Conservation (phyloP, 2,888 invertebrate species). For the Crocallis elinguaria region DNA sequence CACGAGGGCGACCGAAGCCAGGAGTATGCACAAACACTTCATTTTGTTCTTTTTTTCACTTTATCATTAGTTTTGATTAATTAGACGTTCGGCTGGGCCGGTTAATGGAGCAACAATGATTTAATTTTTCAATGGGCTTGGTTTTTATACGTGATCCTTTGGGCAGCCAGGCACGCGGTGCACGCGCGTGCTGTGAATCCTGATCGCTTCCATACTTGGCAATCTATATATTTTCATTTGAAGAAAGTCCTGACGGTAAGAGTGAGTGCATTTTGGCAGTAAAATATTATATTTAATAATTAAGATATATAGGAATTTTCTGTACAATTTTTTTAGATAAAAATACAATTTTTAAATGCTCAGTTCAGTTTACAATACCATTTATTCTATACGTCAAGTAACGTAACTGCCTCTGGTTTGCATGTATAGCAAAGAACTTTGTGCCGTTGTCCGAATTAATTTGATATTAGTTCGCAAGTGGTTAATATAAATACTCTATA, state of each 20-base stretch:
- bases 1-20: slow-evolving; percentile 80
- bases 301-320: neutral
- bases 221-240: slow-evolving; percentile 79
- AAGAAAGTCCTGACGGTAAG: slow-evolving; percentile 81
- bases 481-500: too few species aligned
- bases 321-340: too few species aligned
- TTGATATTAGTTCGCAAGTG: too few species aligned
- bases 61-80: slow-evolving; percentile 77
- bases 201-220: slow-evolving; percentile 73
- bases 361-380: too few species aligned
- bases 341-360: too few species aligned
- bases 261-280: slow-evolving; percentile 59
- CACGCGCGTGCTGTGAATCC: slow-evolving; percentile 63
- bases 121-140: slow-evolving; percentile 87
- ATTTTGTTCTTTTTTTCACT: slow-evolving; percentile 69
- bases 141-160: slow-evolving; percentile 87
- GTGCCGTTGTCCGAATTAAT: too few species aligned
- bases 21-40: slow-evolving; percentile 82
- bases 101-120: slow-evolving; percentile 84
- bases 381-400: too few species aligned
- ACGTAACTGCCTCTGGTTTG: too few species aligned
- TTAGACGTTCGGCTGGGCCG: slow-evolving; percentile 74
- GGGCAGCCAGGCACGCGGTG: slow-evolving; percentile 81
- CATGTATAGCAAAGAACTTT: too few species aligned
- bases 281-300: slow-evolving; percentile 41